Base-by-base conservation (phyloP, 2,888 invertebrate species). In the Monopis laevigella region DNA sequence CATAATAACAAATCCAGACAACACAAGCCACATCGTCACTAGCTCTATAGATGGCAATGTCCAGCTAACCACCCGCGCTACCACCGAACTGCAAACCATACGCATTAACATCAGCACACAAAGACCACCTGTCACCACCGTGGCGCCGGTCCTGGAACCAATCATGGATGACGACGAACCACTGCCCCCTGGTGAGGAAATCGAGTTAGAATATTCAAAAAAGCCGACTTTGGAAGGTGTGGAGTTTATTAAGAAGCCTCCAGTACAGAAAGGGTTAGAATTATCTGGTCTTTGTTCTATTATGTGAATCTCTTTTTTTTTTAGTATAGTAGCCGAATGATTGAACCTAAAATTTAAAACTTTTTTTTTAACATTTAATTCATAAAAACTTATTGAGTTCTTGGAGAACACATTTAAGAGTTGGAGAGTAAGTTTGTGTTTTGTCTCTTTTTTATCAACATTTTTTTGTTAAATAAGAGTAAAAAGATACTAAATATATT, bases 241-340 rank as follows among this genome's bases (percentile, higher is more conserved):
- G 29, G 83, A 85, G 49, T 75, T 95, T 39, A 87, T 86, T 48
- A 85, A 87, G 53, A 84, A 88, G 51, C 89, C 92, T 2, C 87
- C 88, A 0, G 84, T 90, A 30, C 78, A 82, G 43, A 88, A 85
- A 61, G 94, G 93, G 19, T 84, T 82, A 46, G 94, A 95, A 62
- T 82, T 92, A 13, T 93, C 94, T 0, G 94, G 92, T 19, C 78
- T 95, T 51, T 95, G 95, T 77, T 88, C 90, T 39, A 90, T 95
- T 53, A 92, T 92, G 92, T 92, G 68, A 74, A 55, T 21, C n/a
- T n/a, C n/a, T n/a, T n/a, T n/a, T n/a, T n/a, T n/a, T n/a, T n/a
- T n/a, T n/a, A n/a, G n/a, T n/a, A n/a, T n/a, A n/a, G n/a, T n/a
- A n/a, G n/a, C n/a, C n/a, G n/a, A n/a, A n/a, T n/a, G n/a, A n/a